Evolutionary conservation across 30 jellyfish, hydroid and myxozoan genomes (phyloP).

Genomic region (Hydra vulgaris): DNA sequence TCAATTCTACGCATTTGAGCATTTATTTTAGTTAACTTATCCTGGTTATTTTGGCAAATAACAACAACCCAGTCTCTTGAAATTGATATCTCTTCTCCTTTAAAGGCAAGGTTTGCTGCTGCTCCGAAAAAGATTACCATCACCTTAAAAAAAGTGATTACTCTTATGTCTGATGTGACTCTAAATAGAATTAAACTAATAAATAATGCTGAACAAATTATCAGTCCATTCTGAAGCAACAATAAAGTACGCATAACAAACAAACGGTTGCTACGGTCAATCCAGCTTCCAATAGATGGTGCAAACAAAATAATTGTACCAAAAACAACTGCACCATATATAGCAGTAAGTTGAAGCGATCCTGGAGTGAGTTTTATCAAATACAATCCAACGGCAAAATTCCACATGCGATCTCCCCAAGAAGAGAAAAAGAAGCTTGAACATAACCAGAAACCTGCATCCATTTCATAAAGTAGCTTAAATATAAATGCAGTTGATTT

Average conservation of each 20-base stretch:
- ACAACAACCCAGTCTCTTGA: slow-evolving; percentile 95
- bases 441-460: slow-evolving; percentile 42
- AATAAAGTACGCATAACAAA: slow-evolving; percentile 55
- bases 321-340: slow-evolving; percentile 68
- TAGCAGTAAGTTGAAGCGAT: slow-evolving; percentile 82
- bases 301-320: slow-evolving; percentile 61
- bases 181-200: slow-evolving; percentile 34
- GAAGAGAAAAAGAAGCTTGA: slow-evolving; percentile 71
- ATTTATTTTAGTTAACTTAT: slow-evolving; percentile 56
- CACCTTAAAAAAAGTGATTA: slow-evolving; percentile 41
- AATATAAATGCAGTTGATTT: no score
- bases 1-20: slow-evolving; percentile 87
- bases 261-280: slow-evolving; percentile 54
- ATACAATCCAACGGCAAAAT: slow-evolving; percentile 87
- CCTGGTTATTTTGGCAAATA: slow-evolving; percentile 48
- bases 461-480: no score
- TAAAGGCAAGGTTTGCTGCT: slow-evolving; percentile 64
- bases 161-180: slow-evolving; percentile 31
- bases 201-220: slow-evolving; percentile 57
- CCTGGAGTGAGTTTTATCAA: slow-evolving; percentile 91
- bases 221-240: slow-evolving; percentile 54
- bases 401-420: slow-evolving; percentile 99
- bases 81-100: slow-evolving; percentile 72
- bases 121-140: slow-evolving; percentile 66
- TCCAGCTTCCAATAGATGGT: slow-evolving; percentile 86